Percentiles rank a stretch among this genome's conserved stretches.
Conservation (phyloP, 2,797 vertebrate genomes). For the Menidia menidia region DNA sequence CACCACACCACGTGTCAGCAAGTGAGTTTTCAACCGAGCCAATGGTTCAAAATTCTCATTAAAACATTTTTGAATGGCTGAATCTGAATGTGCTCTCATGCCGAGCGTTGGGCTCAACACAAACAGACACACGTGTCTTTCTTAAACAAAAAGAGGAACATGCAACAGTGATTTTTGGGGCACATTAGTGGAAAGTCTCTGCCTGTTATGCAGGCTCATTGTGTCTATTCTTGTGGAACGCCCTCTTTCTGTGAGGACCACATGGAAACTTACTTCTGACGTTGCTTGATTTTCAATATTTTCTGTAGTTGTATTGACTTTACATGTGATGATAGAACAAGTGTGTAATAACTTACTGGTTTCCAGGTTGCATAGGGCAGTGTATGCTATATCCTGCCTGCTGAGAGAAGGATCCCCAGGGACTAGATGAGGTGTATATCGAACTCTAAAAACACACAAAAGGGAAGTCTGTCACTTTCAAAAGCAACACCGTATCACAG, state of each 20-base stretch:
- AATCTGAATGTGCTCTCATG: neutral
- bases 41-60: neutral
- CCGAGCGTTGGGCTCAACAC: neutral
- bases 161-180: neutral
- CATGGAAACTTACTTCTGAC: neutral
- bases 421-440: conserved; percentile 69
- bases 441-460: conserved; percentile 74
- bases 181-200: neutral
- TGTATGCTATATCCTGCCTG: conserved; percentile 77
- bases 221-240: neutral
- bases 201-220: neutral
- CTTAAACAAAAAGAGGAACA: too few relatives aligned
- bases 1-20: neutral
- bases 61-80: neutral
- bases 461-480: neutral
- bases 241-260: neutral
- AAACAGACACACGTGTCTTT: too few relatives aligned
- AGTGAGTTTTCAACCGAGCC: neutral
- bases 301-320: neutral
- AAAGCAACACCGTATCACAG: neutral
- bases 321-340: neutral
- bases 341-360: conserved; percentile 80
- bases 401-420: conserved; percentile 79
- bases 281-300: neutral
- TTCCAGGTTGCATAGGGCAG: conserved; percentile 85